Conservation (phyloP, 2,888 invertebrate genomes). For the Acanthosepion pharaonis region DNA sequence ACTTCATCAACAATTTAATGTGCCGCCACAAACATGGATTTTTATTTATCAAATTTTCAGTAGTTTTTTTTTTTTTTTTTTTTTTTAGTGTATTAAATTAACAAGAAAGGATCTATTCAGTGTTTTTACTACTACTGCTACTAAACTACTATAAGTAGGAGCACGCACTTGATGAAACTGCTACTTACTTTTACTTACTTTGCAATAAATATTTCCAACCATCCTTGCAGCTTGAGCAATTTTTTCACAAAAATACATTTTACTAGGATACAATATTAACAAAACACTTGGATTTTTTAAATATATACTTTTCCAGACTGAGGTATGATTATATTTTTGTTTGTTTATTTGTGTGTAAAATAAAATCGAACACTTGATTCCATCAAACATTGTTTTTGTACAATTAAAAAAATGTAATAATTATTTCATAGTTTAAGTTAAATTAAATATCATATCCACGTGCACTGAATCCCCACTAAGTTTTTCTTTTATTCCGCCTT, state of each 20-base stretch:
- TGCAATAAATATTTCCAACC: slow-evolving; percentile 17
- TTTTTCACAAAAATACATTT: neutral
- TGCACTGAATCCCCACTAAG: neutral
- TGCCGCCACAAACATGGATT: neutral
- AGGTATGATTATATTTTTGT: slow-evolving; percentile 6
- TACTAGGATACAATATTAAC: neutral
- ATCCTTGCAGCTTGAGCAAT: neutral
- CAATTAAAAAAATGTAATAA: neutral
- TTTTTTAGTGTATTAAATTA: neutral
- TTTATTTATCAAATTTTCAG: neutral
- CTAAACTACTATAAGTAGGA: neutral
- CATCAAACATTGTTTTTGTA: neutral
- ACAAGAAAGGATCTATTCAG: neutral
- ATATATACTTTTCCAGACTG: neutral
- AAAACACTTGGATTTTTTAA: neutral
- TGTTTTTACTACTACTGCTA: neutral
- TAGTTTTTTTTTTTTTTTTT: too few relatives aligned
- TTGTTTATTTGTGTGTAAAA: neutral
- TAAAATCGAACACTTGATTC: neutral
- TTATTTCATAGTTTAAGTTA: neutral
- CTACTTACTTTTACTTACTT: neutral
- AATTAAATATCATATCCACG: neutral
- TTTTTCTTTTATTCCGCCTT: neutral
- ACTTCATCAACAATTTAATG: neutral
- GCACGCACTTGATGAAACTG: neutral